Conservation (phyloP, 2,888 invertebrate species). For the Erebia epiphron region DNA sequence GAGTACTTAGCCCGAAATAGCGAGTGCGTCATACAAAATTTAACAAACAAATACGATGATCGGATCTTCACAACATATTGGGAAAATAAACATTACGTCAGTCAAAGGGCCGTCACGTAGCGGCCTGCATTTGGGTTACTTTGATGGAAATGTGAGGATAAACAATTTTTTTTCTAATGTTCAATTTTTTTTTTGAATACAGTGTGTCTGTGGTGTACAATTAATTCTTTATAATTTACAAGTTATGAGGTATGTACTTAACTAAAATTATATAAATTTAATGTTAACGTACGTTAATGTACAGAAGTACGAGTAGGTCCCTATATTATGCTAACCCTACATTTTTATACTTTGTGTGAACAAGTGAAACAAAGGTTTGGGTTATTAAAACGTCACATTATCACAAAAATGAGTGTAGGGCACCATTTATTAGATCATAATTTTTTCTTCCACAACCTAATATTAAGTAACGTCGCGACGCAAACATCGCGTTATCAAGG, state of each 20-base stretch:
- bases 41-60: neutral
- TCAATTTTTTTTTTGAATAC: too few species aligned
- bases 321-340: neutral
- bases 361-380: neutral
- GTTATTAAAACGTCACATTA: slow-evolving; percentile 11
- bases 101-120: slow-evolving; percentile 19
- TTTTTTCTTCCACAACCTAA: slow-evolving; percentile 58
- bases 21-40: neutral
- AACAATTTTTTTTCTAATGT: neutral
- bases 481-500: slow-evolving; percentile 57
- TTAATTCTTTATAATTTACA: neutral
- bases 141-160: neutral
- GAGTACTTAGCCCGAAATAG: neutral
- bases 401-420: slow-evolving; percentile 15
- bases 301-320: neutral
- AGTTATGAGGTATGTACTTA: neutral
- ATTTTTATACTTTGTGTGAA: neutral
- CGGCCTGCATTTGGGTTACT: slow-evolving; percentile 18
- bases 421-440: slow-evolving; percentile 57
- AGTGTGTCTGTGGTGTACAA: neutral
- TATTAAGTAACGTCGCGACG: slow-evolving; percentile 45
- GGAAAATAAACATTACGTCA: slow-evolving; percentile 27
- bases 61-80: neutral
- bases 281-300: too few species aligned
- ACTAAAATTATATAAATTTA: too few species aligned